phyloP scores from a whole-genome alignment of 2,113 vertebrate genomes.

The Bothrops jararaca region DNA sequence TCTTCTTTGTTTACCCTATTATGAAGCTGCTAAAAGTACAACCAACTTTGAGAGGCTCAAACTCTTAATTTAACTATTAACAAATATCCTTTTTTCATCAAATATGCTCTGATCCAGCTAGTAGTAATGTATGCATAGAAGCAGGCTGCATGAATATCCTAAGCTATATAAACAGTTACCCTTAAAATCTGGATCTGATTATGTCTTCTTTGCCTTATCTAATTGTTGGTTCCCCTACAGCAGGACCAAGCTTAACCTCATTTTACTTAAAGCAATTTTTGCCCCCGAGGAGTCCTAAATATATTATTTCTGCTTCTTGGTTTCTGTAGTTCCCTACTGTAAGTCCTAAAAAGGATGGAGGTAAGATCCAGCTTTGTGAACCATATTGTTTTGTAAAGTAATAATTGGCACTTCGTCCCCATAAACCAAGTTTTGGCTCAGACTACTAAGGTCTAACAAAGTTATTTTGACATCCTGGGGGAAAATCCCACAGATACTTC shows the following conservation, averaged over 20 bases:
- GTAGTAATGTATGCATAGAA: not conserved
- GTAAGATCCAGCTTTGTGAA: not conserved
- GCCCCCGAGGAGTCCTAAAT: not conserved
- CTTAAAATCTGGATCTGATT: not conserved
- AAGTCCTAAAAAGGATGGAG: not conserved
- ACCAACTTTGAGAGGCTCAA: conserved; percentile 29
- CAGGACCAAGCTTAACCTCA: not conserved
- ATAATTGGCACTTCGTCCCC: not conserved
- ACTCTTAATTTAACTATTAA: conserved; percentile 29
- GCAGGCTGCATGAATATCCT: no score
- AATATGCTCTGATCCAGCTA: not conserved
- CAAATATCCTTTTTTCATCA: not conserved
- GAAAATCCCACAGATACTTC: not conserved
- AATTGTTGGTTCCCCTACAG: not conserved
- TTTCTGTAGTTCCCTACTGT: not conserved
- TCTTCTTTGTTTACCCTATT: conserved; percentile 40
- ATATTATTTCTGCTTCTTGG: not conserved
- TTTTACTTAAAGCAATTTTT: not conserved
- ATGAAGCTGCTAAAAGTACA: conserved; percentile 34
- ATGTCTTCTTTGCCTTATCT: not conserved
- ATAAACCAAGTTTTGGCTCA: not conserved
- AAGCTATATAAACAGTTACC: not conserved
- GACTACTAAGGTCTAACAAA: not conserved
- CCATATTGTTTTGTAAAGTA: not conserved
- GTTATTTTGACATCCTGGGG: not conserved